These are phyloP conservation scores for Augiades crinisus DNA, from an alignment of 2,888 invertebrate species.

Conservation along the genomic window DNA sequence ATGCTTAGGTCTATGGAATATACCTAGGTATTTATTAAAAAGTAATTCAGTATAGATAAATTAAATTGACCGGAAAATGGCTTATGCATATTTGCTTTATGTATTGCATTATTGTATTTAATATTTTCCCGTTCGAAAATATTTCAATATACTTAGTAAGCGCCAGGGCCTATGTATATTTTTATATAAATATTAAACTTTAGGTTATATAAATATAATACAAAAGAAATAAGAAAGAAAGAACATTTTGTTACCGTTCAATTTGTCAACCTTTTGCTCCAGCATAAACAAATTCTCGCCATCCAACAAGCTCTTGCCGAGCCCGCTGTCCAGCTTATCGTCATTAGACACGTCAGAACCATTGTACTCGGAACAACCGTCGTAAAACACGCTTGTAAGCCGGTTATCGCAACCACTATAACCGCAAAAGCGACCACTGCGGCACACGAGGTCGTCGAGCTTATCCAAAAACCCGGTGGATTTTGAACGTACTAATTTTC, in stretches of 20 bases:
- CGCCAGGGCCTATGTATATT: no score
- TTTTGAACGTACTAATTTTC: constrained; percentile 26
- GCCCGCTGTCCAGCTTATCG: constrained; percentile 39
- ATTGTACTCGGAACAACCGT: constrained; percentile 13
- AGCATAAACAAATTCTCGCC: constrained; percentile 42
- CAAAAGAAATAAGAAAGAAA: no score
- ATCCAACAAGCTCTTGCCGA: constrained; percentile 36
- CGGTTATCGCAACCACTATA: constrained; percentile 19
- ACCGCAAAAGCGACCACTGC: constrained; percentile 20
- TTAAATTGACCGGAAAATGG: no score
- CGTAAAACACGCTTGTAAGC: constrained; percentile 23
- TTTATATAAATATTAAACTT: no score
- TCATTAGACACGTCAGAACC: constrained; percentile 38
- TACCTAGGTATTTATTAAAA: no score
- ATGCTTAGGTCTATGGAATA: no score
- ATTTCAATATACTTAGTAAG: no score
- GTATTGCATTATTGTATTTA: no score
- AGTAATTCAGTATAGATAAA: no score
- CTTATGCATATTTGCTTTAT: no score
- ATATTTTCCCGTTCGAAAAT: no score
- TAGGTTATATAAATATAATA: no score
- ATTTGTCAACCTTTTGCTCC: constrained; percentile 56
- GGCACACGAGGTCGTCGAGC: constrained; percentile 1
- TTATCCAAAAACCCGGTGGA: constrained; percentile 29
- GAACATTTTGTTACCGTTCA: constrained; percentile 46